Evolutionary conservation across 2,113 vertebrate species (phyloP), one percentile per base, ranked within the genome.

Genomic region (Epinephelus lanceolatus): DNA sequence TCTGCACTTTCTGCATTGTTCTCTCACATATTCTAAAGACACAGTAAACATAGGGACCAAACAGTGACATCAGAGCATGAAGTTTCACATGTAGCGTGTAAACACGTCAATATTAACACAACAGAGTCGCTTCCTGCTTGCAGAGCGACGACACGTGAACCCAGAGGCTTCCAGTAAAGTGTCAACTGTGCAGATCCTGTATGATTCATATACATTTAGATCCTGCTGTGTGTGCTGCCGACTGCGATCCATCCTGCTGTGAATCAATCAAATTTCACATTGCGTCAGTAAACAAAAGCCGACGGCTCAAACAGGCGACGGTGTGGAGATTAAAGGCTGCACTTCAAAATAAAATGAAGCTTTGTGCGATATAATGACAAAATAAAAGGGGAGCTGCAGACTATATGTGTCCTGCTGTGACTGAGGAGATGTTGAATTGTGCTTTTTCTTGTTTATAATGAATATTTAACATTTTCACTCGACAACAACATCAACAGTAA

Each of bases 391-490:
- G 17, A 15, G 15, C 15, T 15, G 47, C 15, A n/a, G 45, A 18
- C 5, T 42, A 4, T 42, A 1, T 6, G 19, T 55, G 7, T 5
- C 77, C 72, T 25, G 77, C 51, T 65, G 73, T 18, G 68, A 56
- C 1, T 13, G 33, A 1, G 11, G 47, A 53, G 14, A 23, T 21
- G 18, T 12, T 61, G 14, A 59, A 27, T 59, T n/a, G 30, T 42
- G 40, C 51, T 77, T 52, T 70, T 52, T 70, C 25, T 6, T 27
- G 9, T 78, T 4, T 25, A 72, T 60, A 59, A 72, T 84, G 62
- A 87, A 84, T 80, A 87, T 84, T 80, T 80, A 77, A 80, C 67
- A 27, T 73, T 67, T 70, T 55, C 45, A 53, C 57, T 67, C 30
- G 30, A 75, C 65, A 63, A 21, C 45, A 70, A 71, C 66, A 65